Evolutionary conservation across 2,888 invertebrate genomes (phyloP).

Genomic region (Malthinus flaveolus): DNA sequence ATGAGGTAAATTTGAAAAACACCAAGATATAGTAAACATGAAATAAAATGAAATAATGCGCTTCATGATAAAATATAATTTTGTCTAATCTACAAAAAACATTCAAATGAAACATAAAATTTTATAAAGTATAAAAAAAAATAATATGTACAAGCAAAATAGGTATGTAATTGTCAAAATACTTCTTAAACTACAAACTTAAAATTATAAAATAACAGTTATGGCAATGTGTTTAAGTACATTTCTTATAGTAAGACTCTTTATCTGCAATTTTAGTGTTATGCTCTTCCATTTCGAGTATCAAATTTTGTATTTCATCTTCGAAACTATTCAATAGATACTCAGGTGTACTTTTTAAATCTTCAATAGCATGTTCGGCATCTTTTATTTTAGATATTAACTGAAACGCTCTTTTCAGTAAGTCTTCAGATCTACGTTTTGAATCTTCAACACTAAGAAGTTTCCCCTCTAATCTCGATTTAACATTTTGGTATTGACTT

Average conservation of each 20-base stretch:
- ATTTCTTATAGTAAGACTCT: constrained; percentile 66
- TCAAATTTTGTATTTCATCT: constrained; percentile 63
- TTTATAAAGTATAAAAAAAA: neutral
- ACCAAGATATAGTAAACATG: too few relatives aligned
- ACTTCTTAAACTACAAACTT: constrained; percentile 1
- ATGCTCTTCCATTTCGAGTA: constrained; percentile 64
- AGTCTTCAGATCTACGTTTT: constrained; percentile 74
- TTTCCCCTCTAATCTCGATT: constrained; percentile 70
- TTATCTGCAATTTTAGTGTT: constrained; percentile 63
- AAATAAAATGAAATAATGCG: too few relatives aligned
- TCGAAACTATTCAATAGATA: constrained; percentile 60
- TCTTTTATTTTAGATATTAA: constrained; percentile 63
- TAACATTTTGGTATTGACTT: constrained; percentile 72
- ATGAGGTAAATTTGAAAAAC: too few relatives aligned
- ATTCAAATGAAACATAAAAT: constrained; percentile 5
- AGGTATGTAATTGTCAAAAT: neutral
- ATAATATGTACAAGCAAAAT: constrained; percentile 8
- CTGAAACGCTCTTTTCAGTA: constrained; percentile 79
- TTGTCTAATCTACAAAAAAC: constrained; percentile 1
- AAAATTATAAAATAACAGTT: constrained; percentile 5
- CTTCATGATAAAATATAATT: too few relatives aligned
- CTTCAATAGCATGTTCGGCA: constrained; percentile 47
- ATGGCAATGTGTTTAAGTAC: constrained; percentile 45
- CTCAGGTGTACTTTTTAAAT: constrained; percentile 45
- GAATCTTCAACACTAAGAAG: constrained; percentile 77